Evolutionary conservation across 2,888 invertebrate genomes (phyloP).

Genomic region (Lochmaea crataegi): DNA sequence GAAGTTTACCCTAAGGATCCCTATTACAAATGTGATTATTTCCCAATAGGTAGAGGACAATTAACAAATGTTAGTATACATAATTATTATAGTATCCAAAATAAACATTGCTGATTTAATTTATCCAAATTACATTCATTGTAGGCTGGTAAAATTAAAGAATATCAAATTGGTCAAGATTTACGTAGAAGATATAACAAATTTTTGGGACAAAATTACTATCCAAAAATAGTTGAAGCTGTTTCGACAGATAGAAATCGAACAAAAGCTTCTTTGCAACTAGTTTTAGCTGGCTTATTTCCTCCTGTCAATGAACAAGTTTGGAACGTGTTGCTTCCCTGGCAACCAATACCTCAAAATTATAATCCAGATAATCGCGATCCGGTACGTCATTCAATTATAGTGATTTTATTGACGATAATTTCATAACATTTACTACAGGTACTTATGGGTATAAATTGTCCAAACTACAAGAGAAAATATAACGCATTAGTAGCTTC

Average conservation of each 20-base stretch:
- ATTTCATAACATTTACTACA: slow-evolving; percentile 10
- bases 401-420: background rate
- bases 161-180: slow-evolving; percentile 72
- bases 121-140: background rate
- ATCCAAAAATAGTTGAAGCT: slow-evolving; percentile 69
- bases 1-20: slow-evolving; percentile 50
- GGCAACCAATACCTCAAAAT: slow-evolving; percentile 84
- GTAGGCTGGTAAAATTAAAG: slow-evolving; percentile 52
- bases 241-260: slow-evolving; percentile 77
- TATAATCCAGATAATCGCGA: slow-evolving; percentile 66
- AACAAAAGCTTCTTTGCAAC: slow-evolving; percentile 77
- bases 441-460: slow-evolving; percentile 47
- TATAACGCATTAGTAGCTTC: slow-evolving; percentile 43
- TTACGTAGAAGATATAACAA: slow-evolving; percentile 71
- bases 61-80: slow-evolving; percentile 49
- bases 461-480: slow-evolving; percentile 48
- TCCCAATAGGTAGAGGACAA: slow-evolving; percentile 50
- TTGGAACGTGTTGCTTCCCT: slow-evolving; percentile 56
- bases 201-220: slow-evolving; percentile 71
- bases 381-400: slow-evolving; percentile 30
- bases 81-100: background rate
- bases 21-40: slow-evolving; percentile 45
- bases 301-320: slow-evolving; percentile 64
- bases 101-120: no score
- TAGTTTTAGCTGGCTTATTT: slow-evolving; percentile 76